Conservation (phyloP, 2,888 invertebrate genomes). For the Drosophila neonasuta region DNA sequence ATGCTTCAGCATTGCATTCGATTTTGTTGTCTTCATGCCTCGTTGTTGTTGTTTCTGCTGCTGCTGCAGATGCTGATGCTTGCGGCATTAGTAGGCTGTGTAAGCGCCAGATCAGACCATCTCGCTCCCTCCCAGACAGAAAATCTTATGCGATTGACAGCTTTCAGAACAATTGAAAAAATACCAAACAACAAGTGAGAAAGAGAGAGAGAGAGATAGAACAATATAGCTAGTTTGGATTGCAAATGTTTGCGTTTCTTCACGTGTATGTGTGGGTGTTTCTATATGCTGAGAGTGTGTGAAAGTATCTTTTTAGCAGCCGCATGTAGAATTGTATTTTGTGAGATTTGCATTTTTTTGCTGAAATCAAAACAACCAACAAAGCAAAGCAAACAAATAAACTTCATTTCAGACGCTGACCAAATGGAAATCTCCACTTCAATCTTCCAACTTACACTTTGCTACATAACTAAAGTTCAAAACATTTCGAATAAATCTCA, state of each 20-base stretch:
- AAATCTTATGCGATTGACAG: constrained; percentile 49
- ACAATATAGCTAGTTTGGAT: constrained; percentile 20
- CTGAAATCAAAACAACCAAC: constrained; percentile 14
- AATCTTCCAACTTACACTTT: constrained; percentile 12
- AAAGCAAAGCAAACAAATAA: constrained; percentile 55
- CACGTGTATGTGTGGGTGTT: constrained; percentile 23
- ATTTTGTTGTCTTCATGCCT: constrained; percentile 16
- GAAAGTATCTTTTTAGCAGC: constrained; percentile 67
- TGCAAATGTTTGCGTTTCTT: constrained; percentile 41
- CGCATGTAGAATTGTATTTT: constrained; percentile 60
- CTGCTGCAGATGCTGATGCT: neutral
- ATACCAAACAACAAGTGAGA: constrained; percentile 25
- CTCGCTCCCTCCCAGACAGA: neutral
- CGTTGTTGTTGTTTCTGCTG: constrained; percentile 17
- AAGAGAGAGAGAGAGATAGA: neutral
- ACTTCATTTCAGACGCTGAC: constrained; percentile 15
- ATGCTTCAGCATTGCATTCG: constrained; percentile 47
- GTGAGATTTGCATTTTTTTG: constrained; percentile 61
- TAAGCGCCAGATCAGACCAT: constrained; percentile 38
- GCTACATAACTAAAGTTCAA: neutral
- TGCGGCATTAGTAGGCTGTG: constrained; percentile 47
- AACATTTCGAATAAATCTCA: neutral
- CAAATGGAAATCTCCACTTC: constrained; percentile 22
- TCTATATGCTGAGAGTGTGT: constrained; percentile 32
- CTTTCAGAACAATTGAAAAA: constrained; percentile 68